Base-by-base conservation (phyloP, 2,888 invertebrate genomes). In the Glomeris marginata region DNA sequence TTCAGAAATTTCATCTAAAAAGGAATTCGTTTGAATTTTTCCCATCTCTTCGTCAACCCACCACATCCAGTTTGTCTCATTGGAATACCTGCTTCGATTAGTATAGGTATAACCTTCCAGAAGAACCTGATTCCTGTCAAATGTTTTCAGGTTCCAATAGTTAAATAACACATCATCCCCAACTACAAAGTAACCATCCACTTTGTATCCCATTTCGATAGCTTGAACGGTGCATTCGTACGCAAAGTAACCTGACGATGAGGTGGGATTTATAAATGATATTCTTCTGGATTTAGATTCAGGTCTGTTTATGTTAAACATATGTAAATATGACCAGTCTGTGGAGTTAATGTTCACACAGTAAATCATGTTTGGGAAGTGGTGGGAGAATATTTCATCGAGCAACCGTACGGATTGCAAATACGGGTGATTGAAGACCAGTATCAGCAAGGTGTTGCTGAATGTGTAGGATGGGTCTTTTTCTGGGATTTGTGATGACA, bases 301-400 rank as follows among this genome's bases (percentile, higher is more conserved):
- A 28, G 28, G 28, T 5, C 8, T 28, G 28, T 28, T 28, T 3
- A 28, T 8, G 28, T 28, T 28, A 28, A 28, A 28, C 3, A 5
- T 28, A 8, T 28, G 28, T 28, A 28, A 8, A 8, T 3, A 28
- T 28, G 28, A 28, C 28, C 28, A 28, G 28, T 28, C 28, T 28
- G 28, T 28, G 28, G 28, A 28, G 8, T 28, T 28, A 8, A 28
- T 8, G 8, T 3, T 28, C 8, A 8, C 35, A 33, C 50, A 50
- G 18, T 36, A 45, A 15, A 40, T 16, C 1, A 50, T 50, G 40
- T 50, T 50, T n/a, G 37, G 38, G 34, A 50, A 50, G 16, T 50
- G 45, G 33, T 50, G 40, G 11, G 11, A 8, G 41, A 45, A 50
- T 2, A 50, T 11, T 5, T 22, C 35, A n/a, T 50, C 50, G 37